Evolutionary conservation across 1,140 invertebrate species (phyloP).

Genomic region (Drosophila busckii): DNA sequence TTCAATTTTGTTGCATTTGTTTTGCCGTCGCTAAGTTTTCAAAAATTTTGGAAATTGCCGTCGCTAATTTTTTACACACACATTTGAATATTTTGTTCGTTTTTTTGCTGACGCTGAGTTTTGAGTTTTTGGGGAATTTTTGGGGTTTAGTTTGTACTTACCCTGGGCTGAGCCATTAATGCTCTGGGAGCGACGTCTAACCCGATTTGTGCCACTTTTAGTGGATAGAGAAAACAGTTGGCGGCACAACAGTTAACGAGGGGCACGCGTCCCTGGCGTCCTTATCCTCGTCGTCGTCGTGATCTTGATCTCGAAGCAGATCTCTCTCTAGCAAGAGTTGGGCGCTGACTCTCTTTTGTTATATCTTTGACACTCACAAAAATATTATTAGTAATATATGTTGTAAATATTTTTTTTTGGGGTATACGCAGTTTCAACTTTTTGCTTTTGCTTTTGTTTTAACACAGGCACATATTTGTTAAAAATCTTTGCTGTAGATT

Average conservation of each 20-base stretch:
- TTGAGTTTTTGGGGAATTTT: neutral
- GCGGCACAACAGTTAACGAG: slow-evolving; percentile 62
- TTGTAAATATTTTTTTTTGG: slow-evolving; percentile 8
- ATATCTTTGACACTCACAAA: slow-evolving; percentile 33
- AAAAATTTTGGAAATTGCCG: slow-evolving; percentile 5
- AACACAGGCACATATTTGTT: slow-evolving; percentile 78
- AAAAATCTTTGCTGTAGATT: slow-evolving; percentile 41
- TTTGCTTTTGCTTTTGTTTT: slow-evolving; percentile 39
- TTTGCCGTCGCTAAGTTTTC: slow-evolving; percentile 29
- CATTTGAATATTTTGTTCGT: no score
- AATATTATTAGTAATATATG: slow-evolving; percentile 46
- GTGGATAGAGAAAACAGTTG: slow-evolving; percentile 62
- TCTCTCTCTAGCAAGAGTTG: slow-evolving; percentile 22
- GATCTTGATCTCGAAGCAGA: slow-evolving; percentile 1
- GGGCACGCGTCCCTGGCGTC: slow-evolving; percentile 41
- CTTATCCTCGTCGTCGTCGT: slow-evolving; percentile 20
- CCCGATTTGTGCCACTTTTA: slow-evolving; percentile 80
- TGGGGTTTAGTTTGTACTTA: slow-evolving; percentile 46
- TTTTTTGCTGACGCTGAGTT: slow-evolving; percentile 15
- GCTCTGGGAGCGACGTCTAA: slow-evolving; percentile 79
- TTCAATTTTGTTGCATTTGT: no score
- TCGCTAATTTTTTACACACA: neutral
- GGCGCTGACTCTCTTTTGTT: slow-evolving; percentile 3
- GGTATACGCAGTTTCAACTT: slow-evolving; percentile 19
- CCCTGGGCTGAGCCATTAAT: slow-evolving; percentile 80